phyloP scores from a whole-genome alignment of 2,113 vertebrate species.

The Peromyscus leucopus region DNA sequence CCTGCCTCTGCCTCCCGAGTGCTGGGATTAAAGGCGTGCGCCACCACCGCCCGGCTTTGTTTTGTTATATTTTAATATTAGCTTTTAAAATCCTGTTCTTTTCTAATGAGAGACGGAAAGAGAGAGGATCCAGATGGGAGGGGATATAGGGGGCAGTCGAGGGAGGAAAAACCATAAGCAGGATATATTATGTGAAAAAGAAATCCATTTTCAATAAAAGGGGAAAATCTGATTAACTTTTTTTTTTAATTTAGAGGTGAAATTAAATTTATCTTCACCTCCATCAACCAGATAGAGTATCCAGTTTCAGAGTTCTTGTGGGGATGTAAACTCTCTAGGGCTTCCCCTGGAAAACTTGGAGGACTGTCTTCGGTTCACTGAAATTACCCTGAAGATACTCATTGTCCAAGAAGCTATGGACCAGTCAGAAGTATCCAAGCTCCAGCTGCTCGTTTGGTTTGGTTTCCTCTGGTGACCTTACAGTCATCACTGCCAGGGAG shows the following conservation, averaged over 20 bases:
- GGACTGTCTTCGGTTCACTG: neutral
- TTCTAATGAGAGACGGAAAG: neutral
- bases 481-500: neutral
- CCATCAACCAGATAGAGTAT: neutral
- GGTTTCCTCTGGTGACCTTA: neutral
- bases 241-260: neutral
- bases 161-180: neutral
- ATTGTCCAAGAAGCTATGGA: neutral
- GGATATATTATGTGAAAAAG: neutral
- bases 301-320: slow-evolving; percentile 20
- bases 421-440: neutral
- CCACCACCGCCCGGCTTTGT: too few species aligned
- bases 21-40: too few species aligned
- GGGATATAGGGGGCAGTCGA: neutral
- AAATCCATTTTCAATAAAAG: neutral
- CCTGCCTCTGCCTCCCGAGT: too few species aligned
- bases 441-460: neutral
- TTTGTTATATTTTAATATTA: neutral
- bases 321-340: neutral
- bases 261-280: slow-evolving; percentile 45
- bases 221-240: neutral
- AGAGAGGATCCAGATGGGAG: neutral
- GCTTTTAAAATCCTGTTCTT: neutral
- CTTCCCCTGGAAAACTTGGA: neutral
- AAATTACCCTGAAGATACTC: neutral